These are phyloP conservation scores for Brachyrhaphis roseni DNA, from an alignment of 2,797 vertebrate genomes.

Conservation along the genomic window DNA sequence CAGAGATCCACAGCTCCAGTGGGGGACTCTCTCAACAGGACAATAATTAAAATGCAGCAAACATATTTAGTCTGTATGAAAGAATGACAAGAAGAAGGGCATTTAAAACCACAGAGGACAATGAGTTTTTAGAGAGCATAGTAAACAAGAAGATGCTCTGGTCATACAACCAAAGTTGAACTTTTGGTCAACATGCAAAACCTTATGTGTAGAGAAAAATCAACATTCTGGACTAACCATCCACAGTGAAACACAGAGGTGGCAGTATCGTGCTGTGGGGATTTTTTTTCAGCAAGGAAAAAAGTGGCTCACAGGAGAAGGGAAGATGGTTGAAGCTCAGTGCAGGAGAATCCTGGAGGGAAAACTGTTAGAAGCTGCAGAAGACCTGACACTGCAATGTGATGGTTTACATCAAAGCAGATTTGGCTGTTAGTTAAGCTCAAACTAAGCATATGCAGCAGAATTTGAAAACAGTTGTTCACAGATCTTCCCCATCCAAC, in stretches of 20 bases:
- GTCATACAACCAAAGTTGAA: neutral
- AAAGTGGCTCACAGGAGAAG: neutral
- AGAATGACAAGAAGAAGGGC: neutral
- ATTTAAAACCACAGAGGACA: neutral
- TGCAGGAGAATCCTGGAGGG: neutral
- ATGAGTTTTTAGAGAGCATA: neutral
- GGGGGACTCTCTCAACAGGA: neutral
- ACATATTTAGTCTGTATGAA: neutral
- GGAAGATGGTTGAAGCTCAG: neutral
- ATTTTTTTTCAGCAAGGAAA: neutral
- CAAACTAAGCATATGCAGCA: neutral
- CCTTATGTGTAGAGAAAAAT: neutral
- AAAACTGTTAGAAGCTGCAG: neutral
- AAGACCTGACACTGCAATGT: neutral
- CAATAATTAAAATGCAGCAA: neutral
- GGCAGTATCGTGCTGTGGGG: neutral
- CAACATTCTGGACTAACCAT: neutral
- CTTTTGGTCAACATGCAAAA: neutral
- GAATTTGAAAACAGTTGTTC: neutral
- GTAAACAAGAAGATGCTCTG: neutral
- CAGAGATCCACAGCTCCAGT: neutral
- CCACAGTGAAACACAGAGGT: neutral
- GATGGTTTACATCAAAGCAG: neutral
- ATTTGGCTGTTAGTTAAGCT: neutral
- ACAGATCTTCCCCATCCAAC: neutral